Base-by-base conservation (phyloP, 2,888 invertebrate genomes). In the Exocentrus adspersus region DNA sequence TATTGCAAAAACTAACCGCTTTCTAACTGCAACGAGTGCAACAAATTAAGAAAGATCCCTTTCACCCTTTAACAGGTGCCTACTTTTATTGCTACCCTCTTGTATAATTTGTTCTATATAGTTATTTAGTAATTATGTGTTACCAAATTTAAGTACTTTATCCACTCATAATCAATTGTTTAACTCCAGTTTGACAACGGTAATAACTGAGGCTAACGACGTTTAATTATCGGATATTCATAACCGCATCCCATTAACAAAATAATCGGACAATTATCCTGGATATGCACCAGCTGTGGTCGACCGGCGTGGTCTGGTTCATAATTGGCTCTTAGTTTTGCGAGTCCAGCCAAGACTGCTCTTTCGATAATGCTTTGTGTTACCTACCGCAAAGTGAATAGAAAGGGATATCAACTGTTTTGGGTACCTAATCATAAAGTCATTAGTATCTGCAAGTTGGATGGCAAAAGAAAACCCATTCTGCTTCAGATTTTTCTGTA, bases 181-280 rank as follows among this genome's bases (percentile, higher is more conserved):
- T 43, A 43, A 43, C 9, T 16, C 19, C 43, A 43, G 9, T 17
- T 10, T n/a, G 43, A 16, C 17, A 43, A 17, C 7, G 9, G 19
- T 19, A 5, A 43, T 43, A 43, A 43, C 19, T 9, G 4, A 17
- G 43, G 43, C 6, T 16, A 43, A 16, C 12, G 43, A 43, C 17
- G 19, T 19, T 16, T 17, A 43, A 43, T 43, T 19, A 43, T 43
- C 43, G 19, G 43, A 43, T 43, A 19, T 43, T 43, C 20, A n/a
- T 10, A 16, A 20, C 17, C 43, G 12, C 43, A 19, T 43, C 43
- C 17, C 20, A 43, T 20, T 43, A 43, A 20, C 43, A 43, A 42
- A 42, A 42, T 43, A 17, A n/a, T 7, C 20, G 10, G 20, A 20
- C 43, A 43, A 43, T 43, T 17, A 43, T 43, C 43, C 19, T 1